phyloP scores from a whole-genome alignment of 2,888 invertebrate species.

The Metallyticus violacea region DNA sequence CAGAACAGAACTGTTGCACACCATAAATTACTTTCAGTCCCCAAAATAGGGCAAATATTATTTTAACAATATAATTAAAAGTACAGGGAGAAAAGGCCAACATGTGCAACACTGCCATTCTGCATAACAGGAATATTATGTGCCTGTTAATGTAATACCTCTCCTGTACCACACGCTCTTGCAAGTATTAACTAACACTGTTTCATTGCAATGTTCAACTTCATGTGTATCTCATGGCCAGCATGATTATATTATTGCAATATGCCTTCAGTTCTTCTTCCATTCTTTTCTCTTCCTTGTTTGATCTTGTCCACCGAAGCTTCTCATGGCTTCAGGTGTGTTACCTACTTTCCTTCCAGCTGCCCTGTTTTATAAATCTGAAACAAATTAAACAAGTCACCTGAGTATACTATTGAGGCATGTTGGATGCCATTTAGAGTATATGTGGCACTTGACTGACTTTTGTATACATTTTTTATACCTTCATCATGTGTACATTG shows the following conservation, averaged over 20 bases:
- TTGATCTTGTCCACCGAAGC: not conserved
- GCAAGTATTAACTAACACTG: not conserved
- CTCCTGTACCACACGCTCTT: not conserved
- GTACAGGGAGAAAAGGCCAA: not conserved
- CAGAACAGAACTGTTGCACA: not conserved
- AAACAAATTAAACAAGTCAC: not conserved
- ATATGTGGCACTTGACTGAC: too few relatives aligned
- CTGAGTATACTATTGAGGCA: not conserved
- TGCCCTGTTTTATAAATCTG: not conserved
- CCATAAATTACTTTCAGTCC: not conserved
- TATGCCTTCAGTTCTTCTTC: not conserved
- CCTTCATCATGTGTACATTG: too few relatives aligned
- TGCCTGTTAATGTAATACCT: too few relatives aligned
- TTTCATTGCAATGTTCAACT: not conserved
- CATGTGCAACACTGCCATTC: not conserved
- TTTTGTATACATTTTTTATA: too few relatives aligned
- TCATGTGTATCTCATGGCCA: not conserved
- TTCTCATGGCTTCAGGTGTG: not conserved
- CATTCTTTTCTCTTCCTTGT: not conserved
- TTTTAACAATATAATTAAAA: not conserved
- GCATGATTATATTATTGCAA: slow-evolving; percentile 1
- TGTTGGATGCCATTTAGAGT: too few relatives aligned
- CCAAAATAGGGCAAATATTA: not conserved
- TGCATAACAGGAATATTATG: not conserved
- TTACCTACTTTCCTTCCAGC: not conserved